phyloP scores from a whole-genome alignment of 2,113 vertebrate species.

The Grammomys dolichurus region DNA sequence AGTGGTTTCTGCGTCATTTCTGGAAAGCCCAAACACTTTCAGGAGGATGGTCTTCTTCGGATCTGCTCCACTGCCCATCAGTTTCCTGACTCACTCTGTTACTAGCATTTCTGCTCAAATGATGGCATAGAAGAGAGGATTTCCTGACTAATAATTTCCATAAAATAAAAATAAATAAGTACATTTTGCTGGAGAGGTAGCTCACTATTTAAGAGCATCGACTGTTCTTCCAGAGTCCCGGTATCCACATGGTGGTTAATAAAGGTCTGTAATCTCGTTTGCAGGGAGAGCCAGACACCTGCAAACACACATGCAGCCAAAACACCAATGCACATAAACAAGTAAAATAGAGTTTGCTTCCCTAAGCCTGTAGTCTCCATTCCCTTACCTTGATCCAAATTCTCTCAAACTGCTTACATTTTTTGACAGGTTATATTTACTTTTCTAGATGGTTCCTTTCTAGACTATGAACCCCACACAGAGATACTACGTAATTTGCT shows the following conservation, averaged over 20 bases:
- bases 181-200: too few species aligned
- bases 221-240: too few species aligned
- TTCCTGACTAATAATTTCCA: neutral
- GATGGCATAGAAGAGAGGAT: neutral
- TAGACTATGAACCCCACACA: neutral
- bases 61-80: neutral
- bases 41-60: neutral
- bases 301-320: too few species aligned
- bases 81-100: neutral
- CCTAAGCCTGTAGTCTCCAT: accelerated
- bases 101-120: neutral
- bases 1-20: neutral
- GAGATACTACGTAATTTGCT: neutral
- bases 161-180: too few species aligned
- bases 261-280: too few species aligned
- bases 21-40: neutral
- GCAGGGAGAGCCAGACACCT: too few species aligned
- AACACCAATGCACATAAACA: too few species aligned
- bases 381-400: neutral
- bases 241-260: too few species aligned
- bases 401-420: neutral
- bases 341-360: neutral
- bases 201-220: too few species aligned
- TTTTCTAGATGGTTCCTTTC: neutral
- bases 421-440: neutral